Evolutionary conservation across 2,888 invertebrate species (phyloP), one percentile per base, ranked within the genome.

Genomic region (Dimorphilus gyrociliatus): DNA sequence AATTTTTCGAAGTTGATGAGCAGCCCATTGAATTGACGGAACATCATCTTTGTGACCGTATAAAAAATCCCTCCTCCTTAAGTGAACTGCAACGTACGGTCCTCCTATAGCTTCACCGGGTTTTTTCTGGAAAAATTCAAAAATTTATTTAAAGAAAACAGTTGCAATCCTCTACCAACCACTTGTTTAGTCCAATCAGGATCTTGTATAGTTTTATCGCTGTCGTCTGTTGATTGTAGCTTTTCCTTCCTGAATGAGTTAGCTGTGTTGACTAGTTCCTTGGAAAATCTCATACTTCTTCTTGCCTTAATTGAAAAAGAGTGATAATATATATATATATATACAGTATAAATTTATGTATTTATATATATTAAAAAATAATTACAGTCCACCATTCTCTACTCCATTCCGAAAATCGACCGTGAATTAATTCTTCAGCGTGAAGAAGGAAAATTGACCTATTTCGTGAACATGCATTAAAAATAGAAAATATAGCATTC

Each of bases 271-370:
- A 71, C 55, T 0, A 97, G 68, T 12, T 72, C 58, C 28, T 67
- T 65, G 34, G 77, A 76, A 57, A 90, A 94, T 44, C 81, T 70
- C 84, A 94, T 85, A 49, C 92, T 92, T 44, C 84, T 71, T 36
- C 69, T 45, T 7, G 62, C 65, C 52, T 58, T 36, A 16, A 25
- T 16, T 29, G 17, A 27, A 19, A 18, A 16, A 13, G n/a, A n/a
- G n/a, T n/a, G n/a, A n/a, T n/a, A n/a, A n/a, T n/a, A n/a, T n/a
- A n/a, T n/a, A n/a, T n/a, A n/a, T n/a, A n/a, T n/a, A n/a, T n/a
- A n/a, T n/a, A n/a, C n/a, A n/a, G n/a, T n/a, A n/a, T n/a, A n/a
- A n/a, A n/a, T n/a, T n/a, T n/a, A n/a, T n/a, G n/a, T n/a, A n/a
- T n/a, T n/a, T n/a, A n/a, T n/a, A n/a, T n/a, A n/a, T n/a, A n/a